Evolutionary conservation across 30 jellyfish, hydroid and myxozoan genomes (phyloP), one percentile per base, ranked within the genome.

Genomic region (Pseudorhiza aurosa): DNA sequence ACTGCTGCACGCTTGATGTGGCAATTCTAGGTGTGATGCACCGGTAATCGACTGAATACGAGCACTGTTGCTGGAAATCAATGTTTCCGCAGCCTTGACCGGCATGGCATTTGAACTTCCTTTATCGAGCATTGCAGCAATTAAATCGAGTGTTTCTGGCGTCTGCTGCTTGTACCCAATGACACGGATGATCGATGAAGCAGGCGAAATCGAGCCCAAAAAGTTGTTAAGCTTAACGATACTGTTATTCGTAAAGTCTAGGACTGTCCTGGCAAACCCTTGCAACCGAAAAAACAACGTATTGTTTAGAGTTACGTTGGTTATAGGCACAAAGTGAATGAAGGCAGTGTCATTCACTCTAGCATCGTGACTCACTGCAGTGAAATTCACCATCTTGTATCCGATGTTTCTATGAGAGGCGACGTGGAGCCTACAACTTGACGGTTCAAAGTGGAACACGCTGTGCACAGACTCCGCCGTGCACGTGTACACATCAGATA

Each of bases 401-500:
- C 74, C 32, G 17, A 50, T 32, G 36, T 22, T 51, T 39, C 89
- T 32, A 12, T 47, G 87, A 17, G 94, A 83, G 8, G 90, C 94
- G 18, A 85, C 86, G n/a, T 71, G 81, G 19, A 82, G 75, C 27
- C 22, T 27, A 75, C 97, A 84, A 8, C 88, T 71, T 0, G 79
- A 53, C 4, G 45, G 50, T 36, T 84, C 82, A 46, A 84, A 84
- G 29, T 27, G 65, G 64, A 72, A 89, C 17, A 82, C 17, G 37
- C 72, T 57, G 19, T 86, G 39, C 2, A 84, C 65, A 29, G 58
- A 21, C 3, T 46, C 43, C 36, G 74, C 39, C 56, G 35, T 8
- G 64, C 98, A 91, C 0, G 82, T 25, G 68, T 91, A 91, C 1
- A 10, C 29, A 63, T 91, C 98, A 10, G 83, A 18, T 10, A 25